Base-by-base conservation (phyloP, 37 sponge, comb jelly and placozoan genomes). In the Ephydatia muelleri region DNA sequence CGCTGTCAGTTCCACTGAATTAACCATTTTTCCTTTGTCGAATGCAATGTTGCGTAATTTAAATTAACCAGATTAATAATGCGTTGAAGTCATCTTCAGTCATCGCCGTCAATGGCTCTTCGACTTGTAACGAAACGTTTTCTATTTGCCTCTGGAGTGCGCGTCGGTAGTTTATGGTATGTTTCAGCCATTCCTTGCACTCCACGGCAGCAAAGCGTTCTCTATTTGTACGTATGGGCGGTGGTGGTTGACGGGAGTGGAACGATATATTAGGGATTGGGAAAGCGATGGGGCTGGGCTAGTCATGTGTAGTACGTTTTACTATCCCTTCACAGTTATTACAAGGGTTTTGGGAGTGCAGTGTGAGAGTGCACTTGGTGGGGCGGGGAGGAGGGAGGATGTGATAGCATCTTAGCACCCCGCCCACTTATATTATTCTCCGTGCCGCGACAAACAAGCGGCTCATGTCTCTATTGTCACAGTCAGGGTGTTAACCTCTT, bases 1-100 rank as follows among this genome's bases (percentile, higher is more conserved):
- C 22, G 91, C 76, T 8, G 79, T 68, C 22, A 97, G 49, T 49
- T 88, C 78, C 34, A 97, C 97, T 1, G 29, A 29, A 67, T 65
- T 67, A 30, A 57, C 29, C 64, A 65, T 49, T 49, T 71, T 32
- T 32, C 0, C 21, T 32, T 26, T 71, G n/a, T n/a, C n/a, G n/a
- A n/a, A n/a, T 16, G 12, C 19, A 57, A 16, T 57, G 16, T 4
- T 21, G 19, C 19, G 57, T n/a, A n/a, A n/a, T n/a, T n/a, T n/a
- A n/a, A n/a, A n/a, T n/a, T n/a, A n/a, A n/a, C n/a, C n/a, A n/a
- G n/a, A n/a, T n/a, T n/a, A n/a, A n/a, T n/a, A n/a, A n/a, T n/a
- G n/a, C n/a, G n/a, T n/a, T n/a, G n/a, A n/a, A n/a, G n/a, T 57
- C 16, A 57, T n/a, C n/a, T n/a, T n/a, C n/a, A 57, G 57, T 57